Evolutionary conservation across 2,113 vertebrate genomes (phyloP), one percentile per base, ranked within the genome.

Genomic region (Caranx melampygus): DNA sequence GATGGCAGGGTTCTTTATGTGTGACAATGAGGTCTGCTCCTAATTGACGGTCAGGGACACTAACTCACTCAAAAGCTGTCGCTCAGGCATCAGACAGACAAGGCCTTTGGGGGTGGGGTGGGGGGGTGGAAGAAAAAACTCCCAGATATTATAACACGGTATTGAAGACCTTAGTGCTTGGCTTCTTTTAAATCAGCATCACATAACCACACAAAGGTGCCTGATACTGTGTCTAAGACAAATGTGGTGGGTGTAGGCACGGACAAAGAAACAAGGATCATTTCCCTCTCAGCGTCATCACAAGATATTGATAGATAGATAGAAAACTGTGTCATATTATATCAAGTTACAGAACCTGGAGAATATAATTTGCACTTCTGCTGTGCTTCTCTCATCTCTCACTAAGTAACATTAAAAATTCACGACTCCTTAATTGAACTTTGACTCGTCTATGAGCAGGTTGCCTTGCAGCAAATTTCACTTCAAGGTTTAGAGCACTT

Each of bases 11-110:
- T 92, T 87, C 92, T 73, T 85, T 92, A 88, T 89, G 75, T 88
- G 89, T 92, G 91, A 94, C 82, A 81, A 95, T 91, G 94, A 93
- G 94, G 95, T 94, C 85, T 92, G 87, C 92, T 86, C 79, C 94
- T 94, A 94, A 95, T 94, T 95, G 93, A 94, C 86, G 93, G 94
- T 94, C 92, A 87, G 92, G 93, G 94, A 94, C 90, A 58, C 92
- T 91, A 88, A 87, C 86, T 91, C 88, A 61, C 75, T 88, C 54
- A 89, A 92, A 91, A 92, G 88, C 94, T 94, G 91, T 89, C 92
- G 66, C 86, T 94, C 88, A 94, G 67, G 80, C 87, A 83, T 93
- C 91, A 89, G 84, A 90, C 81, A 35, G 65, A 75, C 70, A 20
- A 67, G 74, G 59, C 74, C 59, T 73, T 37, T 11, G 35, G 51